phyloP scores from a whole-genome alignment of 1,140 invertebrate species.

The Camponotus floridanus region DNA sequence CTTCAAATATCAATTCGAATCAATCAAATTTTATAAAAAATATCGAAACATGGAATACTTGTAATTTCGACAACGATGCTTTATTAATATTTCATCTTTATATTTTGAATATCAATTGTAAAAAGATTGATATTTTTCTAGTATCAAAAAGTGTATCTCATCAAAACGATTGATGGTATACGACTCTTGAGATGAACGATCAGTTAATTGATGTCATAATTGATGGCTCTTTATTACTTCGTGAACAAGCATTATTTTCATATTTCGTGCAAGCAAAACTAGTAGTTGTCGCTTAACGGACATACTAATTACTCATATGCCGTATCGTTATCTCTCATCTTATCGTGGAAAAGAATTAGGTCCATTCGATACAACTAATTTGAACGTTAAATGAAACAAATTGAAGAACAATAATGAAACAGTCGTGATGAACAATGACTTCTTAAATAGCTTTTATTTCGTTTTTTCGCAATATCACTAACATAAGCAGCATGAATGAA shows the following conservation, averaged over 20 bases:
- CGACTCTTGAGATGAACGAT: slow-evolving; percentile 26
- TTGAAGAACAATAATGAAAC: background rate
- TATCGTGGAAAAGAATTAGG: background rate
- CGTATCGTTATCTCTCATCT: slow-evolving; percentile 32
- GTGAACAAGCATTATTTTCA: slow-evolving; percentile 12
- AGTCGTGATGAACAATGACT: background rate
- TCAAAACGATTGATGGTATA: background rate
- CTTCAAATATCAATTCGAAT: no score
- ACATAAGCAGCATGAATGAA: no score
- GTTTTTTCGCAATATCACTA: no score
- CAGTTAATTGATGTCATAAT: slow-evolving; percentile 66
- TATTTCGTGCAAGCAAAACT: slow-evolving; percentile 62
- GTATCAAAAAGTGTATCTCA: background rate
- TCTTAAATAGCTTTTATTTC: background rate
- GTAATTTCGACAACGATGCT: no score
- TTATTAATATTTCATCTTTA: no score
- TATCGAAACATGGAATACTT: no score
- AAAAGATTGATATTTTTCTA: no score
- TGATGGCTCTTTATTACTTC: slow-evolving; percentile 62
- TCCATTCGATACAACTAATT: background rate
- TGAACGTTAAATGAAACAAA: background rate
- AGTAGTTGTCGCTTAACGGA: slow-evolving; percentile 66
- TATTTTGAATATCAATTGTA: no score
- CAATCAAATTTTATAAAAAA: no score
- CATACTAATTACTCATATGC: slow-evolving; percentile 52